Percentiles rank a stretch among this genome's conserved stretches.
Conservation (phyloP, 2,113 vertebrate species). For the Argyrosomus japonicus region DNA sequence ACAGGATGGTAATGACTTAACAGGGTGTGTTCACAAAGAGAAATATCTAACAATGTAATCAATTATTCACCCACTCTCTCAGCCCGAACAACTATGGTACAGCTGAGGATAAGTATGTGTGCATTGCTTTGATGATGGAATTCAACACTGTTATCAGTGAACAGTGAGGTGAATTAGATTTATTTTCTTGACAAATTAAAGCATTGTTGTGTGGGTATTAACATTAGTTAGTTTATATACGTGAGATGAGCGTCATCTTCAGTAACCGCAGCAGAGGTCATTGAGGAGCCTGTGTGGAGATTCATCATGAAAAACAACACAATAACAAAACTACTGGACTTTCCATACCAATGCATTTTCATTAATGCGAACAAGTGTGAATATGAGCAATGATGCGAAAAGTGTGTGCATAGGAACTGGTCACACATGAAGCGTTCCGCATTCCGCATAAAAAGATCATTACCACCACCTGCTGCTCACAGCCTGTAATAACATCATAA, state of each 20-base stretch:
- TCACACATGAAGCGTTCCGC: not conserved
- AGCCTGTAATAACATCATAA: slow-evolving; percentile 32
- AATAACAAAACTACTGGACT: slow-evolving; percentile 17
- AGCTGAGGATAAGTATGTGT: not conserved
- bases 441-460: slow-evolving; percentile 18
- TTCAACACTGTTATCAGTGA: slow-evolving; percentile 26
- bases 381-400: not conserved
- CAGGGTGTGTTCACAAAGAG: slow-evolving; percentile 54
- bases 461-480: slow-evolving; percentile 60
- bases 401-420: not conserved
- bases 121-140: slow-evolving; percentile 42
- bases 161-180: slow-evolving; percentile 16
- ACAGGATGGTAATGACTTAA: slow-evolving; percentile 53
- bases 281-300: not conserved
- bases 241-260: not conserved
- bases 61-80: slow-evolving; percentile 62
- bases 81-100: slow-evolving; percentile 17
- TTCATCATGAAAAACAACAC: not conserved
- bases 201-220: not conserved
- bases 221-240: not conserved
- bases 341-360: slow-evolving; percentile 19
- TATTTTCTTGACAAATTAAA: slow-evolving; percentile 29
- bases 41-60: slow-evolving; percentile 62
- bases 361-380: slow-evolving; percentile 30
- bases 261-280: slow-evolving; percentile 4